Conservation (phyloP, 2,888 invertebrate species). For the Lomographa bimaculata region DNA sequence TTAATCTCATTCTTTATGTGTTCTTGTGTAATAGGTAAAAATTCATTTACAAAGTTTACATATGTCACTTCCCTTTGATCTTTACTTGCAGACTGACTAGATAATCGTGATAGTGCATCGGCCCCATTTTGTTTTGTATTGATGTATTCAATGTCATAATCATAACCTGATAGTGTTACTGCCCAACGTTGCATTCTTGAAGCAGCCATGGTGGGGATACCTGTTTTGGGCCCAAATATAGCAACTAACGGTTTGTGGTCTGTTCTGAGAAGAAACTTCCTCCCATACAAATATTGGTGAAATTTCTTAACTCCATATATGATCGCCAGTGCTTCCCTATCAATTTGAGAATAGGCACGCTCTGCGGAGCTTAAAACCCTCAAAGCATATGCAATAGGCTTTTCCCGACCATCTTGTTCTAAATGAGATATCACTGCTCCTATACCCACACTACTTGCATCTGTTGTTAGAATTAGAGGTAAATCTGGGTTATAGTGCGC, state of each 20-base stretch:
- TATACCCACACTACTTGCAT: neutral
- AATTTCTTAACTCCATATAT: neutral
- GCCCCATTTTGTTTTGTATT: neutral
- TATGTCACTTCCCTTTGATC: neutral
- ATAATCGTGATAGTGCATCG: neutral
- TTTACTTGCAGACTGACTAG: neutral
- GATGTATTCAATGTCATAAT: neutral
- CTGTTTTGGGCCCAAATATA: neutral
- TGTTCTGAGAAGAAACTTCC: neutral
- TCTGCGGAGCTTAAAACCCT: neutral
- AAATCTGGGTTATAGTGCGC: neutral
- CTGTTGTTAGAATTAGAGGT: neutral
- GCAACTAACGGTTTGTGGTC: neutral
- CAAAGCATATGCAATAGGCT: neutral
- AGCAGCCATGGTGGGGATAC: neutral
- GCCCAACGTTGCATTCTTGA: neutral
- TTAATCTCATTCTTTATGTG: neutral
- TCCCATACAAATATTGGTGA: neutral
- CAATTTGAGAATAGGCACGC: slow-evolving; percentile 1
- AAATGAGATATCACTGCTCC: neutral
- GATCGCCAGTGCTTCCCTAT: neutral
- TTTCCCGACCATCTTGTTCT: neutral
- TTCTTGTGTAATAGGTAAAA: neutral
- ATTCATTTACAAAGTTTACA: neutral
- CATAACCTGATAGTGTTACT: neutral